Base-by-base conservation (phyloP, 2,797 vertebrate species). In the Manis javanica region DNA sequence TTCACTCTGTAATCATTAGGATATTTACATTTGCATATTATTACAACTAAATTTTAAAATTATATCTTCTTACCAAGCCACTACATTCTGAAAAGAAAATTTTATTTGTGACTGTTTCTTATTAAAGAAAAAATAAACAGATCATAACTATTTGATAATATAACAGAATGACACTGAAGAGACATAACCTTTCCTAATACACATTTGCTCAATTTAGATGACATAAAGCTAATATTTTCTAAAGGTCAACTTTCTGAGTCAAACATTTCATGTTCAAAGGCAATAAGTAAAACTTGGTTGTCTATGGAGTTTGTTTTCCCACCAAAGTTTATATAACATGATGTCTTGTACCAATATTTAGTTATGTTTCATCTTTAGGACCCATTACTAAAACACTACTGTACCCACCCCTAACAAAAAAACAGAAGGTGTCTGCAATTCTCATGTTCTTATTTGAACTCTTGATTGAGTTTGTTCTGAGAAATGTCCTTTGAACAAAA, bases 161-260 rank as follows among this genome's bases (percentile, higher is more conserved):
- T 74, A 97, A 96, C 71, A 95, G 31, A 97, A 96, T 93, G 94
- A 95, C 92, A 96, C 29, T 95, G 66, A 94, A 86, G 78, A 96
- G 85, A 94, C 64, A 81, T 91, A 95, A 97, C 71, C 72, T 97
- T 97, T 95, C 87, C 83, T 95, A 97, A 97, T 87, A 91, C 37
- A 93, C 42, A 91, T 93, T 93, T 96, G 92, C 74, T 94, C 87
- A 93, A 92, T 91, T 94, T 86, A 90, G 87, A 95, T 96, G 90
- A 96, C 96, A 96, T 84, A 71, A 86, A 97, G 71, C 71, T 89
- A 96, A 97, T 91, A 93, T 39, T 96, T 96, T 96, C 71, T 93
- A 97, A 98, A 98, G 96, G 86, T 97, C 95, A 97, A 84, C 78
- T 74, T 96, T 95, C 71, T 87, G 85, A 97, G 88, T 97, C 87